Evolutionary conservation across 2,888 invertebrate species (phyloP).

Genomic region (Dryadula phaetusa): DNA sequence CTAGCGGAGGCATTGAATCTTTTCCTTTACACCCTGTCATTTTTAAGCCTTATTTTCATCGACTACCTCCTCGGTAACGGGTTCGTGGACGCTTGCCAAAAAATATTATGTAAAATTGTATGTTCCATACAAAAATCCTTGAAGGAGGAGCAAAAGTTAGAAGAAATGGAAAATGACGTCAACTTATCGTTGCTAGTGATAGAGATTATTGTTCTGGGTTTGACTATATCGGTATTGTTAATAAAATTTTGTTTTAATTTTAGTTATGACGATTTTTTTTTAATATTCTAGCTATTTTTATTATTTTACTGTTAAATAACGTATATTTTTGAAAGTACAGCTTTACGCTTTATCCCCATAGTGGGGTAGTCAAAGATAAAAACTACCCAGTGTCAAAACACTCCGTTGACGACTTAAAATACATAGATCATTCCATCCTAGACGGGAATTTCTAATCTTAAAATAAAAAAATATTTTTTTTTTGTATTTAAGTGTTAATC

Average conservation of each 20-base stretch:
- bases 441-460: no score
- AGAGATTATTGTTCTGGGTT: conserved; percentile 60
- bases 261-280: no score
- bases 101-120: conserved; percentile 55
- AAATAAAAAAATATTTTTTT: no score
- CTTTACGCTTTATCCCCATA: neutral
- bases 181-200: conserved; percentile 57
- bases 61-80: conserved; percentile 69
- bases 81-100: conserved; percentile 58
- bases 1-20: conserved; percentile 49
- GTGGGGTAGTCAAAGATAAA: no score
- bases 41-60: conserved; percentile 60
- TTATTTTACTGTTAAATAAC: no score
- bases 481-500: no score
- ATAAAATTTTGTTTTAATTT: neutral
- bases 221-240: conserved; percentile 58
- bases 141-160: conserved; percentile 56
- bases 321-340: no score
- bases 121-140: conserved; percentile 60
- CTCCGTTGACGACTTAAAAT: no score
- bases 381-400: no score
- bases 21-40: conserved; percentile 52
- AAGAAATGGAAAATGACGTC: conserved; percentile 49
- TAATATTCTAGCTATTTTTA: no score
- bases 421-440: no score